phyloP scores from a whole-genome alignment of 1,140 invertebrate genomes.

The Coptotermes formosanus region DNA sequence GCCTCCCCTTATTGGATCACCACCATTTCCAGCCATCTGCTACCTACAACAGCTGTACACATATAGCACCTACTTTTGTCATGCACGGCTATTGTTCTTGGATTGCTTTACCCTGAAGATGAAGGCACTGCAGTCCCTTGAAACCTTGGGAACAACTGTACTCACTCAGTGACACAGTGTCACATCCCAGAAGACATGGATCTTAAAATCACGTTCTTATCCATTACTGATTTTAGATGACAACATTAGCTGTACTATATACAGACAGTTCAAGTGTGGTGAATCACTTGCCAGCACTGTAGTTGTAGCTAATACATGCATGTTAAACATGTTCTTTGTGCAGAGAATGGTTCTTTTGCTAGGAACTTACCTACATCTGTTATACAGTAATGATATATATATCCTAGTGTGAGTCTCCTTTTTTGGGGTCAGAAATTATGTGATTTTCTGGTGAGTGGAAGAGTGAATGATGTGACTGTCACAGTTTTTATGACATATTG shows the following conservation, averaged over 20 bases:
- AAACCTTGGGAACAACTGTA: too few species aligned
- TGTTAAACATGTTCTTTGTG: conserved; percentile 43
- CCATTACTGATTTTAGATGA: background rate
- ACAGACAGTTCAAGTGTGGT: conserved; percentile 30
- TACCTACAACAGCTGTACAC: too few species aligned
- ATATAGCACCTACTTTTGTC: too few species aligned
- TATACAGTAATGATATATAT: conserved; percentile 36
- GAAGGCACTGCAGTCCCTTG: too few species aligned
- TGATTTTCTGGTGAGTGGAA: background rate
- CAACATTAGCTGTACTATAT: background rate
- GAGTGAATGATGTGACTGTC: too few species aligned
- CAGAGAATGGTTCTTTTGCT: conserved; percentile 41
- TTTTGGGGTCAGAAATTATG: conserved; percentile 15
- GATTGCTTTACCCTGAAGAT: too few species aligned
- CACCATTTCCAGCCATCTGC: too few species aligned
- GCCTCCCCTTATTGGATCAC: too few species aligned
- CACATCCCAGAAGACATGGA: too few species aligned
- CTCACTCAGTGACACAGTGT: too few species aligned
- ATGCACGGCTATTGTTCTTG: too few species aligned
- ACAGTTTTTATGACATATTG: too few species aligned
- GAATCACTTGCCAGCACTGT: conserved; percentile 30
- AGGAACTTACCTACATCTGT: conserved; percentile 39
- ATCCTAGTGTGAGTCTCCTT: conserved; percentile 21
- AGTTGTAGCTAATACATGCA: conserved; percentile 37
- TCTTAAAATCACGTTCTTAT: background rate